These are phyloP conservation scores for Tachina fera DNA, from an alignment of 2,888 invertebrate genomes.

Conservation along the genomic window DNA sequence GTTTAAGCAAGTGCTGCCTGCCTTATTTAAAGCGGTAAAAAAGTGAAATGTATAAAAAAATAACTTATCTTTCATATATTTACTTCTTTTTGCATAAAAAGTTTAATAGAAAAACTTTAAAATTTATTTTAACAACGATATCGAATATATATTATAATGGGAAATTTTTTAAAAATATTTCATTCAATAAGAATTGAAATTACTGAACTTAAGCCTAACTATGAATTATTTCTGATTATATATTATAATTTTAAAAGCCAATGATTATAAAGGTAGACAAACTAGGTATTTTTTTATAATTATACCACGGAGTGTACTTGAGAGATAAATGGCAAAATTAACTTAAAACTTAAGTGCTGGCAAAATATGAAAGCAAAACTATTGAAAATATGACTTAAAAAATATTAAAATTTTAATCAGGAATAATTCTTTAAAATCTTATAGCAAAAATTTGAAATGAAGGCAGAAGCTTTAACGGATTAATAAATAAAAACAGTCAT, in stretches of 20 bases:
- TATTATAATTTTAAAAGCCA: constrained; percentile 1
- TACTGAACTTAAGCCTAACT: too few species aligned
- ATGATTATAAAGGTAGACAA: constrained; percentile 33
- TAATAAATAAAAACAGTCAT: too few species aligned
- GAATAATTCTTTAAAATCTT: too few species aligned
- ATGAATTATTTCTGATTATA: too few species aligned
- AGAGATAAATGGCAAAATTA: background rate
- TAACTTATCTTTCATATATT: constrained; percentile 22
- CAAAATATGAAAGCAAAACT: too few species aligned
- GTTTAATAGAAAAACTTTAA: constrained; percentile 70
- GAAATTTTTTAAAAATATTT: too few species aligned
- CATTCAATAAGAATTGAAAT: too few species aligned
- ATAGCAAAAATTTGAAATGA: too few species aligned
- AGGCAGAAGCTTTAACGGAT: too few species aligned
- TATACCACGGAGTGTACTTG: background rate
- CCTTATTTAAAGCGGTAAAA: constrained; percentile 11
- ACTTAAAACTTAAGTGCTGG: background rate
- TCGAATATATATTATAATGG: too few species aligned
- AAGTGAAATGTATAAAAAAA: constrained; percentile 35
- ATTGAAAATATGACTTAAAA: too few species aligned
- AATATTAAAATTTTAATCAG: too few species aligned
- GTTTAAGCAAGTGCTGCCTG: constrained; percentile 37
- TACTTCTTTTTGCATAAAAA: constrained; percentile 46
- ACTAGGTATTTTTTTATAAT: background rate
- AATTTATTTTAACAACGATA: constrained; percentile 15